Base-by-base conservation (phyloP, 2,888 invertebrate genomes). In the Autographa pulchrina region DNA sequence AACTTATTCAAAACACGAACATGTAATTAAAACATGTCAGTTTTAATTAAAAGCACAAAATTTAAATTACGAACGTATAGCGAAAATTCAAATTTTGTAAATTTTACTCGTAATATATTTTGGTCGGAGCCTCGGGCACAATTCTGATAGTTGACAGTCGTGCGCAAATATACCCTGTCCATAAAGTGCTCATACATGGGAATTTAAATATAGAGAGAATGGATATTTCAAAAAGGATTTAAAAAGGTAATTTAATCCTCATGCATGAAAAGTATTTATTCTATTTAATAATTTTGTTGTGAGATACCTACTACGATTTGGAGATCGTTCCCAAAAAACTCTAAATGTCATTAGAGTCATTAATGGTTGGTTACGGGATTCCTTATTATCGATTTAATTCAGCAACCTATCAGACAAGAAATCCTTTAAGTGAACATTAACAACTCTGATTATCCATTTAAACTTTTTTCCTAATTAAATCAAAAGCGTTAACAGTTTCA, bases 1-100 rank as follows among this genome's bases (percentile, higher is more conserved):
- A 14, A 43, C 16, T 43, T 16, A 14, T 43, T 43, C 43, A 16
- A 3, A 43, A 14, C 3, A 43, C 14, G 16, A 14, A 16, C 43
- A 6, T 43, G 14, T 43, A 16, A 43, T 16, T 43, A 16, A n/a
- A 48, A 48, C n/a, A 6, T n/a, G n/a, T 7, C n/a, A 48, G 48
- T n/a, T n/a, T 48, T 48, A 48, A 48, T 48, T 48, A 48, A 48
- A 48, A 48, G 6, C n/a, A n/a, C 7, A 16, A n/a, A 48, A 48
- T 48, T n/a, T n/a, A 48, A 48, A 48, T 48, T 4, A n/a, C n/a
- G n/a, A 48, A n/a, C 48, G n/a, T 48, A n/a, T n/a, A 48, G n/a
- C n/a, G n/a, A 25, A 54, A 67, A 61, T 61, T 61, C 38, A n/a
- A 25, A 67, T 62, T 41, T 61, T 31, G 61, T 61, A 52, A 61